Base-by-base conservation (phyloP, 2,113 vertebrate genomes). In the Caloenas nicobarica region DNA sequence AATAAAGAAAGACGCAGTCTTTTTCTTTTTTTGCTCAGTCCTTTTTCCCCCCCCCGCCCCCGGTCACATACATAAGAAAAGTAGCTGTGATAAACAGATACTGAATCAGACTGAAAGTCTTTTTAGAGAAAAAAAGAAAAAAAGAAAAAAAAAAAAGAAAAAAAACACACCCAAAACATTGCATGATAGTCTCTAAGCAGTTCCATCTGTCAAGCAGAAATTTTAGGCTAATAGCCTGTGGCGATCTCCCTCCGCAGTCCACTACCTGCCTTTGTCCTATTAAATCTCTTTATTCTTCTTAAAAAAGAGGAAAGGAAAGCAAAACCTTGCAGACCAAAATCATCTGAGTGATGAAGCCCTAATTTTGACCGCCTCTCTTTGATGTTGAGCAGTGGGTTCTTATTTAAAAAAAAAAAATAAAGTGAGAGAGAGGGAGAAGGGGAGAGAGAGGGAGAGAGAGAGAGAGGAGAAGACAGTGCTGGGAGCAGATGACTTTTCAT, bases 181-280 rank as follows among this genome's bases (percentile, higher is more conserved):
- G 98, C 99, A 99, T 99, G 99, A 99, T 99, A 98, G 98, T 98
- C 97, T 98, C 98, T 99, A 99, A 99, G 98, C 98, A 99, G 98
- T 99, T 99, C 99, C 99, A 99, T 99, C 98, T 99, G 99, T 99
- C 98, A 98, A 98, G 98, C 98, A 98, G 98, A 99, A 98, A 99
- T 99, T 98, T 99, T 98, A 98, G 98, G 98, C 98, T 99, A 98
- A 99, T 99, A 98, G 98, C 99, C 98, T 98, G 97, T 98, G 98
- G 98, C 98, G 96, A 98, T 99, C 98, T 98, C 98, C 97, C 98
- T 98, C 98, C 93, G 96, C 98, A 98, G 98, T 98, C 98, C 98
- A 98, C 98, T 99, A 99, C 98, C 99, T 99, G 98, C 98, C 98
- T 99, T 98, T 98, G 98, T 99, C 98, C 98, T 99, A 98, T 98